Evolutionary conservation across 2,888 invertebrate species (phyloP), one percentile per base, ranked within the genome.

Genomic region (Ichneumoninae sp.): DNA sequence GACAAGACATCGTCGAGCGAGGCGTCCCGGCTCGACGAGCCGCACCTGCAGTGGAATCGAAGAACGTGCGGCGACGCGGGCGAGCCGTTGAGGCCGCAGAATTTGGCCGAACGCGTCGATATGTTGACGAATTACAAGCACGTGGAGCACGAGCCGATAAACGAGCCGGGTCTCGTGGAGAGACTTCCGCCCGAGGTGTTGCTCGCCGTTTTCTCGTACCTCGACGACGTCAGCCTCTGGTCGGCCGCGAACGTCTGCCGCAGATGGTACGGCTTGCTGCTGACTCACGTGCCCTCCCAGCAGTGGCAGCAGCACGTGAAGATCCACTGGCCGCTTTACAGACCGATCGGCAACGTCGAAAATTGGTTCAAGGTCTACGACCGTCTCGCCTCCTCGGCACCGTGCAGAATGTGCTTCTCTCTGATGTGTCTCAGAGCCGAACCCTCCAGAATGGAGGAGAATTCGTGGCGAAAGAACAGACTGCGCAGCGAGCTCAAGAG

Each of bases 221-320:
- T 98, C 91, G 98, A 99, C 92, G 98, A 98, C 94, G 95, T 98
- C 91, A 98, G 98, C 0, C 94, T 98, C 89, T 97, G 98, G 96
- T 97, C 97, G 90, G 97, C 97, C 81, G 97, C 97, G 54, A 97
- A 97, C 92, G 98, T 98, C 44, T 98, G 98, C 92, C 95, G 95
- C 86, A 96, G 98, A 86, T 98, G 98, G 98, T 95, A 96, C 86
- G 96, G 96, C 60, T 95, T 98, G 47, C 94, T 98, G 76, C 96
- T 96, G 80, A 96, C 97, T 86, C 97, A 97, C 89, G 96, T 97
- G 82, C 95, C 97, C 0, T 96, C 96, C 77, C 95, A 96, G 66
- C 96, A 97, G 92, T 99, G 98, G 98, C 96, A 96, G 86, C 95
- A 95, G 86, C 97, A 97, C 93, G 96, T 97, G 0, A 95, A 95